These are phyloP conservation scores for Pterostichus niger DNA, from an alignment of 2,888 invertebrate genomes.

Conservation along the genomic window DNA sequence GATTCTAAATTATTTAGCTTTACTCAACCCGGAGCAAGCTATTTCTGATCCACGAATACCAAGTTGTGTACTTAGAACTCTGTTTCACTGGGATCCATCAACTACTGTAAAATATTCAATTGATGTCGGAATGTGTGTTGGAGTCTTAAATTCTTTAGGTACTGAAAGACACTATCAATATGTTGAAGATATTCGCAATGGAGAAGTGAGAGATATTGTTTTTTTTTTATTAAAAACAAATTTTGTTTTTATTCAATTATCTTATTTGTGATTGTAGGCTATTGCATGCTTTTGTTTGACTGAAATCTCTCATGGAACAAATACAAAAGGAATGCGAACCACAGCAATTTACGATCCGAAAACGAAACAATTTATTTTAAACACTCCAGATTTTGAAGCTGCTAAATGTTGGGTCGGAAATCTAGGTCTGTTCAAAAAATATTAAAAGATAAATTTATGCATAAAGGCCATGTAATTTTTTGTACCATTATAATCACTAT, in stretches of 20 bases:
- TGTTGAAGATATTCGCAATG: constrained; percentile 76
- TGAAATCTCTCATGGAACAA: constrained; percentile 94
- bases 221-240: constrained; percentile 11
- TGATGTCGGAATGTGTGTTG: constrained; percentile 84
- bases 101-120: constrained; percentile 83
- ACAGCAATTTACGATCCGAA: constrained; percentile 89
- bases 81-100: constrained; percentile 82
- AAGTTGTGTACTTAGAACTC: constrained; percentile 78
- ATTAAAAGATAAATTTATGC: neutral
- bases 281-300: constrained; percentile 91
- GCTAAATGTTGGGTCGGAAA: constrained; percentile 93
- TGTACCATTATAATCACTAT: too few species aligned
- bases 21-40: constrained; percentile 80
- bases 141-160: constrained; percentile 83
- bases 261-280: constrained; percentile 74
- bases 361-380: constrained; percentile 85
- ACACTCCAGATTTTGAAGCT: constrained; percentile 88
- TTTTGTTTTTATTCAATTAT: constrained; percentile 17
- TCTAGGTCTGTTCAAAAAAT: constrained; percentile 77
- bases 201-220: constrained; percentile 71
- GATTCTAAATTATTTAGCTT: constrained; percentile 82
- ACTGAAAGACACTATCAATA: constrained; percentile 81
- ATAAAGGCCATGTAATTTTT: neutral
- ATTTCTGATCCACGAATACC: constrained; percentile 77
- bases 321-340: constrained; percentile 92